Evolutionary conservation across 2,888 invertebrate genomes (phyloP), one percentile per base, ranked within the genome.

Genomic region (Dolomedes plantarius): DNA sequence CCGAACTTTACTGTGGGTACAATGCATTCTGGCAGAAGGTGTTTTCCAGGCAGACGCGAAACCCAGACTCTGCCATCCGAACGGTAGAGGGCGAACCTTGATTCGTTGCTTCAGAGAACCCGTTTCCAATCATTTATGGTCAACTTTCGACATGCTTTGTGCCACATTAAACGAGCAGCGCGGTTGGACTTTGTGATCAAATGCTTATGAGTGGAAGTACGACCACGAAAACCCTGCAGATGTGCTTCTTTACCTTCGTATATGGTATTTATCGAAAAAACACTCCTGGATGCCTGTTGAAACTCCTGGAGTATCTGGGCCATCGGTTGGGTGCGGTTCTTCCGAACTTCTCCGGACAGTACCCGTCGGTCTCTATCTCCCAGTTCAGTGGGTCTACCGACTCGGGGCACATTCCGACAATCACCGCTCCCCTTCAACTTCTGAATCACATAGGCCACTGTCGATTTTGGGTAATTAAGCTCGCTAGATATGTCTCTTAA

Each of bases 161-260:
- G 36, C 75, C 75, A 75, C 1, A 2, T 36, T 29, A 75, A 65
- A 64, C 32, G 41, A 75, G 67, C 31, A 76, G 76, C 41, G 31
- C 50, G 0, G 67, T 46, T 67, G 41, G 67, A 67, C 29, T 67
- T 76, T 67, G 76, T 67, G 31, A 76, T 67, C 67, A 76, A 76
- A 76, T 67, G 31, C 46, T 41, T 67, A 76, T 76, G 67, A 46
- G 46, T 29, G 28, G 67, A 19, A 67, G 67, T 74, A 74, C n/a
- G 64, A 74, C 23, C 74, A 64, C 74, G 62, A 19, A 74, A 62
- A 39, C n/a, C n/a, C n/a, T n/a, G 19, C 36, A 39, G 64, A 6
- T 28, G 64, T 9, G 9, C 27, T 19, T 74, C 27, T 73, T 62
- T 62, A 6, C 27, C 5, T n/a, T n/a, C n/a, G n/a, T n/a, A n/a